phyloP scores from a whole-genome alignment of 2,113 vertebrate genomes.

The Brienomyrus brachyistius region DNA sequence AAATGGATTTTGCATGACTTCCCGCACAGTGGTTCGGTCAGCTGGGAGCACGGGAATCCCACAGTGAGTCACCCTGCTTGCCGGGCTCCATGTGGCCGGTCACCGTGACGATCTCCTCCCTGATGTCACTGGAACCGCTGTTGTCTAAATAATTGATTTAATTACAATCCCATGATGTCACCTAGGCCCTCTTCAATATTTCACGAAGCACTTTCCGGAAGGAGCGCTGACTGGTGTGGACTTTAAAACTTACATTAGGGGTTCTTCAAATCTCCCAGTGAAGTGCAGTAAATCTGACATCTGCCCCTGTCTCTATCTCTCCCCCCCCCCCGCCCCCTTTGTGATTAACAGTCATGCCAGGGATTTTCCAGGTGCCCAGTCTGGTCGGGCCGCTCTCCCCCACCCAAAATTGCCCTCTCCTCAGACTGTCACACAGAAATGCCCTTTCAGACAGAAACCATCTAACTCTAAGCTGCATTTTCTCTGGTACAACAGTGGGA shows the following conservation, averaged over 20 bases:
- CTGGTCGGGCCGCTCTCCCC: not conserved
- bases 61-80: conserved; percentile 4
- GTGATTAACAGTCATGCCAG: not conserved
- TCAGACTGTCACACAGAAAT: not conserved
- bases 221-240: conserved; percentile 23
- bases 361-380: not conserved
- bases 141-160: conserved; percentile 43
- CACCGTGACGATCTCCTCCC: conserved; percentile 14
- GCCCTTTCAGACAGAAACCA: not conserved
- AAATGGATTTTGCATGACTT: not conserved
- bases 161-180: conserved; percentile 47
- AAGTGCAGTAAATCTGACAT: conserved; percentile 29
- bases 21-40: not conserved
- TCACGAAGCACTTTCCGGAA: conserved; percentile 40
- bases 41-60: not conserved
- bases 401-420: not conserved
- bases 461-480: not conserved
- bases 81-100: conserved; percentile 16
- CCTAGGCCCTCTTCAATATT: conserved; percentile 46
- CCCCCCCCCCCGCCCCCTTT: not conserved
- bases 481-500: not conserved
- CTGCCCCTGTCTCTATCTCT: conserved; percentile 6
- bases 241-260: conserved; percentile 42
- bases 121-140: conserved; percentile 39
- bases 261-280: conserved; percentile 28